Percentiles rank a stretch among this genome's conserved stretches.
Evolutionary conservation across 2,888 invertebrate genomes (phyloP).

Genomic region (Empis stercorea): DNA sequence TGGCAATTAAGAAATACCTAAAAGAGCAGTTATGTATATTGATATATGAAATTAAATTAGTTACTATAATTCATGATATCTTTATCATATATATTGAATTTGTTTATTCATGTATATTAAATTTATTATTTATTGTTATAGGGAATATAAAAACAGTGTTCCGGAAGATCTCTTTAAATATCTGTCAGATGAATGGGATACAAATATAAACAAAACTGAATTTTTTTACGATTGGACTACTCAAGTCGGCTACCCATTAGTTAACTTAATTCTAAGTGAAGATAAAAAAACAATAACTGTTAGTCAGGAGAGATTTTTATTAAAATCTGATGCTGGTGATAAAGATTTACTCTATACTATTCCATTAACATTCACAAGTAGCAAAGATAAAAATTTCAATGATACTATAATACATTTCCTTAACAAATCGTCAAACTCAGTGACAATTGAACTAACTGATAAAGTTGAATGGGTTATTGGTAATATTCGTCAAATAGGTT

Average conservation of each 20-base stretch:
- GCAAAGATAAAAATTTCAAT: slow-evolving; percentile 16
- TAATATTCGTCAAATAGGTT: slow-evolving; percentile 30
- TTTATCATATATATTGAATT: background rate
- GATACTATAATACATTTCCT: slow-evolving; percentile 11
- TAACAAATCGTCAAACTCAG: slow-evolving; percentile 16
- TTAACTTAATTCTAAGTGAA: slow-evolving; percentile 34
- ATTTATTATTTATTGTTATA: slow-evolving; percentile 8
- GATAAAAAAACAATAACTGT: slow-evolving; percentile 16
- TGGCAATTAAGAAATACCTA: slow-evolving; percentile 45
- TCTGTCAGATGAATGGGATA: slow-evolving; percentile 28
- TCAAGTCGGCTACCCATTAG: slow-evolving; percentile 52
- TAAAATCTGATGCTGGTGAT: slow-evolving; percentile 20
- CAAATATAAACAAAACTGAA: background rate
- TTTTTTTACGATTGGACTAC: slow-evolving; percentile 46
- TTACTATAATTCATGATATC: background rate
- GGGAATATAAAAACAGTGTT: slow-evolving; percentile 25
- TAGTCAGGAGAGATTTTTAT: slow-evolving; percentile 27
- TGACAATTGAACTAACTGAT: rapidly evolving
- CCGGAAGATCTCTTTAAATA: slow-evolving; percentile 41
- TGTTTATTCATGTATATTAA: background rate
- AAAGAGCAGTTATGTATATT: slow-evolving; percentile 17
- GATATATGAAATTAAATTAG: too few relatives aligned
- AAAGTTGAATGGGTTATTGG: slow-evolving; percentile 24
- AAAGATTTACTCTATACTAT: slow-evolving; percentile 20
- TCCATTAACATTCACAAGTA: slow-evolving; percentile 29